A percentile compares a stretch with the other conserved stretches of the same genome.
Evolutionary conservation across 2,888 invertebrate species (phyloP).

Genomic region (Drosophila buzzatii): DNA sequence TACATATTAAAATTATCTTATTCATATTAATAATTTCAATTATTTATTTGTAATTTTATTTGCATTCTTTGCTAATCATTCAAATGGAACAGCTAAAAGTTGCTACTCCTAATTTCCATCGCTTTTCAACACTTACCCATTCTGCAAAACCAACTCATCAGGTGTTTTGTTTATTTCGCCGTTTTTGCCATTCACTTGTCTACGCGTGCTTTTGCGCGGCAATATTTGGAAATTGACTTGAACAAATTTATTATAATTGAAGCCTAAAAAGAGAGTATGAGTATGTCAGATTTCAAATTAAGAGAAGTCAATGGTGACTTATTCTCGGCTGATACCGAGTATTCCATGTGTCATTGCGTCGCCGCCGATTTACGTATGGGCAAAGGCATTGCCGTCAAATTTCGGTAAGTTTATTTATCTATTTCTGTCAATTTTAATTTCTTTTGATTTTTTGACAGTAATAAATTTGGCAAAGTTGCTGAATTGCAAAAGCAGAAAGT

Average conservation of each 20-base stretch:
- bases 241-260: neutral
- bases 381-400: constrained; percentile 86
- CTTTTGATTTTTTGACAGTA: constrained; percentile 48
- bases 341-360: constrained; percentile 87
- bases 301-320: constrained; percentile 86
- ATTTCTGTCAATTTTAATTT: neutral
- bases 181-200: constrained; percentile 44
- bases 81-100: constrained; percentile 5
- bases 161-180: constrained; percentile 4
- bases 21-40: no score
- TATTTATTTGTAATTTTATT: neutral
- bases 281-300: constrained; percentile 55
- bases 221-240: constrained; percentile 44
- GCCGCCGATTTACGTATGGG: constrained; percentile 87
- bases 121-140: constrained; percentile 30
- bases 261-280: constrained; percentile 10
- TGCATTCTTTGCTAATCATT: neutral
- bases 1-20: no score
- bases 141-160: constrained; percentile 27
- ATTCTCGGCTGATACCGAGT: constrained; percentile 85
- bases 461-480: constrained; percentile 79
- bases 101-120: neutral
- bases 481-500: constrained; percentile 77
- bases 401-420: constrained; percentile 63
- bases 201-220: constrained; percentile 39